Evolutionary conservation across 2,797 vertebrate species (phyloP).

Genomic region (Melanotaenia nigrans): DNA sequence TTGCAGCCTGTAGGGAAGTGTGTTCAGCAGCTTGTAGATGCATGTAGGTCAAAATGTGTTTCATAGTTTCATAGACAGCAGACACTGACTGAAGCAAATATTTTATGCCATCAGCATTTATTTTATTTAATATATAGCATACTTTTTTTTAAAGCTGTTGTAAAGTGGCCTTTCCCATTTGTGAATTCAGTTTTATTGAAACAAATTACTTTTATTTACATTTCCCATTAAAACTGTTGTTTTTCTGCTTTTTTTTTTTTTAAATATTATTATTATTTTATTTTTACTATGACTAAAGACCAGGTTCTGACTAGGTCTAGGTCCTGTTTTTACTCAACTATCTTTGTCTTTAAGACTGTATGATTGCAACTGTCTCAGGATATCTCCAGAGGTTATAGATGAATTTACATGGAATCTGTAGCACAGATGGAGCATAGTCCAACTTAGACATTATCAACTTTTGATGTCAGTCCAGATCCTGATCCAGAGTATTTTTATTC

Average conservation of each 20-base stretch:
- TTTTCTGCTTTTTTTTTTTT: background rate
- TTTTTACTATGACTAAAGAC: background rate
- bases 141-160: background rate
- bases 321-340: background rate
- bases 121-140: background rate
- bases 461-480: background rate
- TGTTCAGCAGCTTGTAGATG: background rate
- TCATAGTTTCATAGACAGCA: constrained; percentile 10
- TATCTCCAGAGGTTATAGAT: background rate
- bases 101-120: background rate
- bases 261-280: no score
- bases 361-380: background rate
- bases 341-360: background rate
- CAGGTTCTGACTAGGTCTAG: background rate
- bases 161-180: background rate
- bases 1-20: constrained; percentile 20
- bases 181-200: background rate
- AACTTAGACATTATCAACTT: background rate
- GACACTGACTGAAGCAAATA: background rate
- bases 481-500: background rate
- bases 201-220: background rate
- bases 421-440: background rate
- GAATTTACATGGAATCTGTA: background rate
- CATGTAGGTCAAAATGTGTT: constrained; percentile 16
- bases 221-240: background rate